phyloP scores from a whole-genome alignment of 2,888 invertebrate species.

The Anticlea derivata region DNA sequence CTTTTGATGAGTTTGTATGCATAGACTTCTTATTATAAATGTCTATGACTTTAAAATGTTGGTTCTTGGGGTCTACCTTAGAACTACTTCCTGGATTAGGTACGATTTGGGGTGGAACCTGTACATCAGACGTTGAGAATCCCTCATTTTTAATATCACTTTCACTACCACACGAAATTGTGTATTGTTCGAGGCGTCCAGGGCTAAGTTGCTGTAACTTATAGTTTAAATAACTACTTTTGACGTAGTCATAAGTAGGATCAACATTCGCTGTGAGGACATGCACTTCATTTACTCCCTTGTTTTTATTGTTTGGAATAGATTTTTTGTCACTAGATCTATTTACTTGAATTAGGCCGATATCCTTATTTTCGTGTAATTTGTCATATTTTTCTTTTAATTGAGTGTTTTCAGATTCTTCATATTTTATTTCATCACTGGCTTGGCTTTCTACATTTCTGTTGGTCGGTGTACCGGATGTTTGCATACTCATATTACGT shows the following conservation, averaged over 20 bases:
- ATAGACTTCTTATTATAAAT: conserved; percentile 54
- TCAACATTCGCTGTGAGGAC: conserved; percentile 56
- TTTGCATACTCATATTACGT: conserved; percentile 41
- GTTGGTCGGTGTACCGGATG: conserved; percentile 13
- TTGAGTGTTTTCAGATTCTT: conserved; percentile 21
- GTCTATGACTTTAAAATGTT: conserved; percentile 46
- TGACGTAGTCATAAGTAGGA: conserved; percentile 52
- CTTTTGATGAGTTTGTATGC: conserved; percentile 48
- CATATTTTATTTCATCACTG: conserved; percentile 29
- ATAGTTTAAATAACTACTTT: conserved; percentile 56
- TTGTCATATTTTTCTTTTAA: conserved; percentile 21
- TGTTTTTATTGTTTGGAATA: conserved; percentile 34
- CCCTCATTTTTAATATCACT: conserved; percentile 18
- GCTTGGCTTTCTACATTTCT: conserved; percentile 47
- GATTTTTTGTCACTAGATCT: conserved; percentile 26
- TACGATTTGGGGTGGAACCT: conserved; percentile 15
- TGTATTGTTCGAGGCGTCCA: conserved; percentile 56
- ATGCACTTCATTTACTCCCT: conserved; percentile 56
- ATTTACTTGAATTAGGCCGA: background rate
- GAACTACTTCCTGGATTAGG: conserved; percentile 16
- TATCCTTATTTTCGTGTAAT: conserved; percentile 20
- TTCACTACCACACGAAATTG: conserved; percentile 46
- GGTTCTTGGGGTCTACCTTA: conserved; percentile 14
- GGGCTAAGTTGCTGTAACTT: conserved; percentile 58
- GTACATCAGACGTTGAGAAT: conserved; percentile 2